These are phyloP conservation scores for Drosophila borborema DNA, from an alignment of 2,888 invertebrate genomes.

Conservation along the genomic window DNA sequence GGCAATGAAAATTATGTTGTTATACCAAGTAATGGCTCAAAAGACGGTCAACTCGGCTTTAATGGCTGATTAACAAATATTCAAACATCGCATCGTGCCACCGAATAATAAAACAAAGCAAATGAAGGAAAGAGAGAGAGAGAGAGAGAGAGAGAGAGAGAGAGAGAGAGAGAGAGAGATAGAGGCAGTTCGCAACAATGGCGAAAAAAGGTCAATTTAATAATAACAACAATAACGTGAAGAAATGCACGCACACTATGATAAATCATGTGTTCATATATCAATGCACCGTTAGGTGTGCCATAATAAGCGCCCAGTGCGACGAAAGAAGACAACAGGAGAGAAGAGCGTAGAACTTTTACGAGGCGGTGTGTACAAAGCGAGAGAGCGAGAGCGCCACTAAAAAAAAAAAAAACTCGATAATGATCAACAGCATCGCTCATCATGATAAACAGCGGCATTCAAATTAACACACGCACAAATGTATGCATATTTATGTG, in stretches of 20 bases:
- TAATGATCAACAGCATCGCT: constrained; percentile 42
- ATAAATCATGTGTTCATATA: constrained; percentile 49
- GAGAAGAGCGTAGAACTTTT: constrained; percentile 30
- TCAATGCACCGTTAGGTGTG: constrained; percentile 76
- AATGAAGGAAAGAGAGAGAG: constrained; percentile 24
- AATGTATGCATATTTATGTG: background rate
- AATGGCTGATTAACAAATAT: constrained; percentile 60
- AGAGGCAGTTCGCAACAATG: constrained; percentile 39
- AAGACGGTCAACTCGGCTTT: constrained; percentile 42
- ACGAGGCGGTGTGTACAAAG: constrained; percentile 69
- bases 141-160: constrained; percentile 19
- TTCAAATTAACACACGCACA: constrained; percentile 57
- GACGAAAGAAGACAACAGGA: constrained; percentile 8
- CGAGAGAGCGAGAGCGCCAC: constrained; percentile 16
- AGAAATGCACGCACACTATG: constrained; percentile 17
- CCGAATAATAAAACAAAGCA: constrained; percentile 42
- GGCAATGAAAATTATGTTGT: constrained; percentile 58
- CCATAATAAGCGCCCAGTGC: constrained; percentile 54
- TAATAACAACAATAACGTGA: constrained; percentile 59
- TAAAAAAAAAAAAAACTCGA: constrained; percentile 27
- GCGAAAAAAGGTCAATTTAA: constrained; percentile 79
- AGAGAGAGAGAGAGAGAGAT: constrained; percentile 26
- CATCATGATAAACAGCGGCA: constrained; percentile 57
- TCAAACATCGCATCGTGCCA: constrained; percentile 49
- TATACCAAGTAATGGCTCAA: constrained; percentile 44